Evolutionary conservation across 2,113 vertebrate species (phyloP).

Genomic region (Emydocephalus ijimae): DNA sequence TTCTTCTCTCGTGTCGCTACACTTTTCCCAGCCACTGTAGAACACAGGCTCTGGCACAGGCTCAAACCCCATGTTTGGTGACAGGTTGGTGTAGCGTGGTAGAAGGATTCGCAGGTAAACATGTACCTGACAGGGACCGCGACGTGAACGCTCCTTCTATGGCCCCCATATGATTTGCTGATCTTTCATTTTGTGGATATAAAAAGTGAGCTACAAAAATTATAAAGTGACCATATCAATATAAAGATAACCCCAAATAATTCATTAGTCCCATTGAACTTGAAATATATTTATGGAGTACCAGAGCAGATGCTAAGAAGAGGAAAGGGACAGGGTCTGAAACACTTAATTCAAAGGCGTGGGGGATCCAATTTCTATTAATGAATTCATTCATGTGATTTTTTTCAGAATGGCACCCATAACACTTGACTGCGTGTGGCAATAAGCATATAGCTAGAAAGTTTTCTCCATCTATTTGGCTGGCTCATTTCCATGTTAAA

Average conservation of each 20-base stretch:
- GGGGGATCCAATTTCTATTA: background rate
- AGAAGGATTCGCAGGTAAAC: too few relatives aligned
- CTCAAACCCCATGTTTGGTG: too few relatives aligned
- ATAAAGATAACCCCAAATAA: background rate
- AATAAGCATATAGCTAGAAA: background rate
- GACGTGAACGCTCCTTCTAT: too few relatives aligned
- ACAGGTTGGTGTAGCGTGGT: too few relatives aligned
- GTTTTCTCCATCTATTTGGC: slow-evolving; percentile 31
- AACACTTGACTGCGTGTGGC: background rate
- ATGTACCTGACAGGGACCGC: too few relatives aligned
- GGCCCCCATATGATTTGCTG: background rate
- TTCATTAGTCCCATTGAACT: background rate
- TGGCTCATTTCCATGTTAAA: slow-evolving; percentile 54
- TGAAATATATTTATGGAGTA: background rate
- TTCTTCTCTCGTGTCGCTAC: too few relatives aligned
- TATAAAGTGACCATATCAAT: background rate
- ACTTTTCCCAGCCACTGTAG: too few relatives aligned
- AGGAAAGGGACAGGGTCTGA: background rate
- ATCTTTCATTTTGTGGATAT: background rate
- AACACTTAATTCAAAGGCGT: background rate
- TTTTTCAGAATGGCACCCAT: background rate
- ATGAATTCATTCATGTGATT: background rate
- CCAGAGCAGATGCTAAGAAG: background rate
- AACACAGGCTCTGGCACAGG: too few relatives aligned
- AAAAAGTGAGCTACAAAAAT: background rate